Conservation (phyloP, 2,797 vertebrate genomes). For the Lemur catta region DNA sequence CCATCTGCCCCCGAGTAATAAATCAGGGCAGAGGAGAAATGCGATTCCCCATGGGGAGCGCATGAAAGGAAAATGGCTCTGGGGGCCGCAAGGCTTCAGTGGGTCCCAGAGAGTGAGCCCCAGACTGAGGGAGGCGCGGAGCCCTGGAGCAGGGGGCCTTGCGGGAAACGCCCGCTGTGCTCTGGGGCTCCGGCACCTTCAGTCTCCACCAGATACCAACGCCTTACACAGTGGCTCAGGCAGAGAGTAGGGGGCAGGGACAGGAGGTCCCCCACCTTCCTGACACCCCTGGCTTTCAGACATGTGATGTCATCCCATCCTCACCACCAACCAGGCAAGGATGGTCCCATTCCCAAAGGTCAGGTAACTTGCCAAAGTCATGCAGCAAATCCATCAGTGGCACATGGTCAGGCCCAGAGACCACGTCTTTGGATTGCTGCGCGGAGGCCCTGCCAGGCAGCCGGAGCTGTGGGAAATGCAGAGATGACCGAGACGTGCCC, state of each 20-base stretch:
- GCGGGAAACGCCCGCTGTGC: slow-evolving; percentile 60
- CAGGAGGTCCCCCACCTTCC: too few species aligned
- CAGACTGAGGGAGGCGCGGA: fast-evolving
- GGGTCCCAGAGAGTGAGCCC: fast-evolving
- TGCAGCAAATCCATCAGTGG: neutral
- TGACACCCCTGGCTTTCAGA: neutral
- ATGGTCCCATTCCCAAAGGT: neutral
- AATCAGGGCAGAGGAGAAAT: slow-evolving; percentile 24
- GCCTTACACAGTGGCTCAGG: slow-evolving; percentile 62
- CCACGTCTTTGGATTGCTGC: neutral
- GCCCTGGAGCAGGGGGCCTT: neutral
- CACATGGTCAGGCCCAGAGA: neutral
- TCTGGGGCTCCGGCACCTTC: neutral
- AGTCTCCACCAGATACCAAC: neutral
- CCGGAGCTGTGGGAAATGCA: neutral
- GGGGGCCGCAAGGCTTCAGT: neutral
- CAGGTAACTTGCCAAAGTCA: neutral
- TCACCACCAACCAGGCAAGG: neutral
- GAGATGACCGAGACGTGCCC: neutral
- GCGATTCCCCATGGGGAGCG: fast-evolving
- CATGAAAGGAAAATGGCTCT: slow-evolving; percentile 60
- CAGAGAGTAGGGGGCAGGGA: neutral
- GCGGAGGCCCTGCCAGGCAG: neutral
- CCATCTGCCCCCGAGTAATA: neutral
- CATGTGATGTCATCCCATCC: neutral